Evolutionary conservation across 2,888 invertebrate genomes (phyloP).

Genomic region (Bellardia bayeri): DNA sequence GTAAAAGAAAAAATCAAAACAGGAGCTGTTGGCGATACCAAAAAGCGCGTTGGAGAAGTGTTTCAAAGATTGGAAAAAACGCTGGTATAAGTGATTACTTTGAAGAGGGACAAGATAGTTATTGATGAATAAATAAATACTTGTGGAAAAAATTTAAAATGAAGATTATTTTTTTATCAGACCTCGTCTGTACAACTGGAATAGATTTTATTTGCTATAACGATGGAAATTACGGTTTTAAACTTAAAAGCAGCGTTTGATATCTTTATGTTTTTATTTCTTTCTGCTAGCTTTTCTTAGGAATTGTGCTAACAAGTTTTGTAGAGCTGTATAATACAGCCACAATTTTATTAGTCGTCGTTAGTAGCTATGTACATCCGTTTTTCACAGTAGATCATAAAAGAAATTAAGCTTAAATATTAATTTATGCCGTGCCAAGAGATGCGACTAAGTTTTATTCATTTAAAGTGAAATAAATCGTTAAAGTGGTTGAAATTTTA

Average conservation of each 20-base stretch:
- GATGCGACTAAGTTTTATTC: neutral
- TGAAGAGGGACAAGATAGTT: too few species aligned
- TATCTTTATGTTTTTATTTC: neutral
- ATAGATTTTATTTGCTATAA: constrained; percentile 16
- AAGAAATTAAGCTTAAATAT: constrained; percentile 28
- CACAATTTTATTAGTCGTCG: constrained; percentile 17
- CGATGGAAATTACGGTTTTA: constrained; percentile 10
- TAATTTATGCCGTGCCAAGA: neutral
- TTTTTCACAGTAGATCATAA: constrained; percentile 21
- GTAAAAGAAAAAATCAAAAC: too few species aligned
- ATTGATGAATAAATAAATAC: too few species aligned
- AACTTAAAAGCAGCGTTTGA: constrained; percentile 25
- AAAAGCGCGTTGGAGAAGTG: too few species aligned
- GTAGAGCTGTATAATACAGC: constrained; percentile 1
- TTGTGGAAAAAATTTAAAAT: too few species aligned
- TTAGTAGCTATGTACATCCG: constrained; percentile 27
- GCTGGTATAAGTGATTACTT: too few species aligned
- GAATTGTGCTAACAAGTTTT: constrained; percentile 36
- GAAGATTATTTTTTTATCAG: too few species aligned
- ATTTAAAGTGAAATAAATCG: neutral
- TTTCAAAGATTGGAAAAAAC: too few species aligned
- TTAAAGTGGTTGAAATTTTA: neutral
- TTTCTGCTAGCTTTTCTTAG: neutral
- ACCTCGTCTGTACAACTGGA: neutral
- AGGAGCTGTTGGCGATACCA: too few species aligned